Evolutionary conservation across 2,113 vertebrate species (phyloP).

Genomic region (Chaetops frenatus): DNA sequence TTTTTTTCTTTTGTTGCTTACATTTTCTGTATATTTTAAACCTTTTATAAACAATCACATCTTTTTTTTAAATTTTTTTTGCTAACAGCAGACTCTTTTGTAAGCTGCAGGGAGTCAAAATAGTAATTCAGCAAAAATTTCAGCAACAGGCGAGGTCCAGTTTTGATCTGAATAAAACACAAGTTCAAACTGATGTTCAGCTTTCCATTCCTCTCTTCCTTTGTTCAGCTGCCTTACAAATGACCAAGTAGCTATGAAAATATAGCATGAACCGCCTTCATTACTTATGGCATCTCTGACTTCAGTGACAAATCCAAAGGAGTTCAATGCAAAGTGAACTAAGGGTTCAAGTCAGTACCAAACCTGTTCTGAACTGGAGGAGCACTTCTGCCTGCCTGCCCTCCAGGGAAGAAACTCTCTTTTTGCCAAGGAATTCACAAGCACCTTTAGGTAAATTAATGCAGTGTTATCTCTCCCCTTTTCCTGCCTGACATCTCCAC

Average conservation of each 20-base stretch:
- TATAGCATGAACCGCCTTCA: background rate
- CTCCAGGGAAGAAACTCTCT: background rate
- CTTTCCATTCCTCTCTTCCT: background rate
- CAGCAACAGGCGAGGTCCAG: background rate
- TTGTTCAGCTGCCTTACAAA: background rate
- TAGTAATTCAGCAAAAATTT: background rate
- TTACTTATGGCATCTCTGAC: background rate
- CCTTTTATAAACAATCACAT: background rate
- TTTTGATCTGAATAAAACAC: background rate
- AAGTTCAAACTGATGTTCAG: background rate
- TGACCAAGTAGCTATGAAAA: background rate
- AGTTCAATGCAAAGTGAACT: background rate
- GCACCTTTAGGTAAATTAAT: background rate
- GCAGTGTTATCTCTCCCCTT: background rate
- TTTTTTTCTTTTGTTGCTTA: background rate
- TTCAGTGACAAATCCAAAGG: background rate
- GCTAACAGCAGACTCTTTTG: background rate
- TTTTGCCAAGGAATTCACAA: background rate
- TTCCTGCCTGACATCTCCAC: background rate
- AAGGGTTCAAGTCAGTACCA: background rate
- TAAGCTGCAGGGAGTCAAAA: background rate
- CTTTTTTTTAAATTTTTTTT: background rate
- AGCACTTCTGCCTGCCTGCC: background rate
- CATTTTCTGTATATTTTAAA: background rate
- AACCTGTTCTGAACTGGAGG: background rate